A percentile compares a stretch with the other conserved stretches of the same genome.
phyloP scores from a whole-genome alignment of 2,113 vertebrate species.

The Boulengeromyrus knoepffleri region DNA sequence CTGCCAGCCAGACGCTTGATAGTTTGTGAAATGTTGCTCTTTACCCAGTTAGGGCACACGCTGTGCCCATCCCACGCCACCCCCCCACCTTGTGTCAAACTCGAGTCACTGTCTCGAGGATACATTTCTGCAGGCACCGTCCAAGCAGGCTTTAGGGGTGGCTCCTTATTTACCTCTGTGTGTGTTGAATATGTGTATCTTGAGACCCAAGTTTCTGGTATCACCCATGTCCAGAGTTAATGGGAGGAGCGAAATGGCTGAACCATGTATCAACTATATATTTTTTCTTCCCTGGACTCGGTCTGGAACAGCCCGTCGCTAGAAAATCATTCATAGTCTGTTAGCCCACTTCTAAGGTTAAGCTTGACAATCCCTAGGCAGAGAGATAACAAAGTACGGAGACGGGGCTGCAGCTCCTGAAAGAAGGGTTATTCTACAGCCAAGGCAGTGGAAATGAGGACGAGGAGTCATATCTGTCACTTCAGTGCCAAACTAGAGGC shows the following conservation, averaged over 20 bases:
- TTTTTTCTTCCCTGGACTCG: not conserved
- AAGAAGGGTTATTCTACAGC: not conserved
- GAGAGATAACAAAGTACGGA: not conserved
- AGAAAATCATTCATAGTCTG: not conserved
- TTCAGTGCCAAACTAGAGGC: not conserved
- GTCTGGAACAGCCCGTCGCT: not conserved
- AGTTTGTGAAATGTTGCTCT: not conserved
- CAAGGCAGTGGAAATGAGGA: not conserved
- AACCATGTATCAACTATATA: not conserved
- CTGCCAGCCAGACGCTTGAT: not conserved
- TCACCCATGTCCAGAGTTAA: not conserved
- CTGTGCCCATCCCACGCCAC: not conserved
- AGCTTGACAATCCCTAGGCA: too few species aligned
- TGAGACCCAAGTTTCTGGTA: not conserved
- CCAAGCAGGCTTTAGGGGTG: not conserved
- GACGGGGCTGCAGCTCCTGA: not conserved
- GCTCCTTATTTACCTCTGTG: not conserved
- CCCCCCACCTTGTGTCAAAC: not conserved
- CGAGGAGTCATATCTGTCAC: not conserved
- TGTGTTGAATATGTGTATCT: slow-evolving; percentile 7
- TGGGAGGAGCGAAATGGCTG: not conserved
- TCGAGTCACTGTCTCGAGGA: not conserved
- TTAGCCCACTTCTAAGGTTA: not conserved
- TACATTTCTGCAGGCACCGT: not conserved
- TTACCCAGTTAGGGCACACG: not conserved